Evolutionary conservation across 2,888 invertebrate genomes (phyloP).

Genomic region (Spialia ferax): DNA sequence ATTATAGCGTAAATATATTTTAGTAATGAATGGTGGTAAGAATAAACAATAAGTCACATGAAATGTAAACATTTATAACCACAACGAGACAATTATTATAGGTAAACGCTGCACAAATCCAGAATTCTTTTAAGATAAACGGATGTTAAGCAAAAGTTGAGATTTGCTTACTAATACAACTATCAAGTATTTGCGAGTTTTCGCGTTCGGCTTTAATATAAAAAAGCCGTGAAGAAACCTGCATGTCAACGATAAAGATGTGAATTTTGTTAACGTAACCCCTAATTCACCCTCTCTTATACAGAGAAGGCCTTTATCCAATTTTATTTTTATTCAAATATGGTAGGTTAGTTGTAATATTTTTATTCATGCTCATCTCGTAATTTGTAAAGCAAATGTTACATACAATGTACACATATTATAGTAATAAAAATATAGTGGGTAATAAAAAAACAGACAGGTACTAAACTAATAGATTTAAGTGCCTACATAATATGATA

Average conservation of each 20-base stretch:
- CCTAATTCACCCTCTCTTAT: constrained; percentile 10
- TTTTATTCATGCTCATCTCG: neutral
- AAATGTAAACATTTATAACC: no score
- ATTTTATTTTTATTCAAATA: constrained; percentile 14
- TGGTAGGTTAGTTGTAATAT: neutral
- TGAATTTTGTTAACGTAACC: constrained; percentile 17
- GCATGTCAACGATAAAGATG: constrained; percentile 16
- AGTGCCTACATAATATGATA: no score
- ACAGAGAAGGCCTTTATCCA: constrained; percentile 3
- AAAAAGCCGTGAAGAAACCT: constrained; percentile 18
- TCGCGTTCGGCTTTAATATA: neutral
- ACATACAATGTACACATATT: neutral
- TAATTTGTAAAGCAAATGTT: neutral
- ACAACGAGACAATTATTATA: no score
- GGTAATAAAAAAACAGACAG: no score
- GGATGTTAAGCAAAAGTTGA: neutral
- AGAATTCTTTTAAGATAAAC: neutral
- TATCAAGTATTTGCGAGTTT: neutral
- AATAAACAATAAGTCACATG: no score
- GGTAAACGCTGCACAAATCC: neutral
- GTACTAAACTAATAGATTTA: no score
- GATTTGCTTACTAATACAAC: neutral
- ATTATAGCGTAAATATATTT: no score
- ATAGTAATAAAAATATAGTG: no score
- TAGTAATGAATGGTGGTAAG: no score